phyloP scores from a whole-genome alignment of 2,113 vertebrate genomes.

The Pterophyllum scalare region DNA sequence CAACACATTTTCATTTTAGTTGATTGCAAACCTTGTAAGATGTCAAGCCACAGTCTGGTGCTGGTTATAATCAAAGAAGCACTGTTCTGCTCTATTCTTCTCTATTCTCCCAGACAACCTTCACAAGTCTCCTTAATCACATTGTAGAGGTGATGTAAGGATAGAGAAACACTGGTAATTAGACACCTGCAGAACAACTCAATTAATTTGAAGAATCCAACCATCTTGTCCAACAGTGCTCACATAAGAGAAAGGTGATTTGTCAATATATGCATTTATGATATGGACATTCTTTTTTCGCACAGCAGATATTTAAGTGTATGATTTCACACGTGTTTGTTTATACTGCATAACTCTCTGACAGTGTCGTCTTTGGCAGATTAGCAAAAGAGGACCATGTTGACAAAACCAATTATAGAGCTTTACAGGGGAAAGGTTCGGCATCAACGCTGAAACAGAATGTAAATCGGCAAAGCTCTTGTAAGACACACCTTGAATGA shows the following conservation, averaged over 20 bases:
- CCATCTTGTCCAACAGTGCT: neutral
- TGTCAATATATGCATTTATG: neutral
- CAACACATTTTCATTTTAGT: conserved; percentile 36
- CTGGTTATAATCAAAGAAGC: conserved; percentile 60
- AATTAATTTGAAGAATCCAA: conserved; percentile 28
- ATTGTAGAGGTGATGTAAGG: conserved; percentile 69
- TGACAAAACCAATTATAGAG: conserved; percentile 68
- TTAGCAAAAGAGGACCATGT: conserved; percentile 35
- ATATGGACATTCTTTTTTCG: neutral
- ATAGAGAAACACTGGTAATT: conserved; percentile 69
- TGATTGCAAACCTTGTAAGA: conserved; percentile 46
- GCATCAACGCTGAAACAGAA: conserved; percentile 61
- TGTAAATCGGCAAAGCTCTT: conserved; percentile 72
- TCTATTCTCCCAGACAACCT: conserved; percentile 48
- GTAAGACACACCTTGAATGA: conserved; percentile 60
- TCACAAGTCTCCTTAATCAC: conserved; percentile 60
- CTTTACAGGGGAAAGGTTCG: conserved; percentile 66
- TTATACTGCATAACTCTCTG: conserved; percentile 47
- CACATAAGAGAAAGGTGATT: neutral
- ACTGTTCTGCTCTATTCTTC: conserved; percentile 34
- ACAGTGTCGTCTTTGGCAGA: conserved; percentile 22
- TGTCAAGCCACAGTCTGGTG: conserved; percentile 35
- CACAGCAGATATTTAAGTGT: neutral
- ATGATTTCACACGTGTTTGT: conserved; percentile 28
- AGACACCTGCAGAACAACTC: conserved; percentile 59